A percentile compares a stretch with the other conserved stretches of the same genome.
Evolutionary conservation across 2,797 vertebrate genomes (phyloP).

Genomic region (Oryzias dopingdopingensis): DNA sequence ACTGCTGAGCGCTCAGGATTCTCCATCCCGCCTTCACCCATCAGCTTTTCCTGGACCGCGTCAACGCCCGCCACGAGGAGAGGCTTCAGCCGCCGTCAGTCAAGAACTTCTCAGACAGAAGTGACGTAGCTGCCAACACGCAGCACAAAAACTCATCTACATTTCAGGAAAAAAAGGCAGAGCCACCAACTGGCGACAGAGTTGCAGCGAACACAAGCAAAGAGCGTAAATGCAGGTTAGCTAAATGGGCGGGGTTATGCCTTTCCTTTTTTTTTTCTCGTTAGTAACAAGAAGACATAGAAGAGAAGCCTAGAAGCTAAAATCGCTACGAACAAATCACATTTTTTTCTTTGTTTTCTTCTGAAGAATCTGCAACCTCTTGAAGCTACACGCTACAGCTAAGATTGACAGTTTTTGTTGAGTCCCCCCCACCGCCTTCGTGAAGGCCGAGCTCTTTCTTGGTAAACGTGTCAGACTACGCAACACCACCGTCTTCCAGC

Average conservation of each 20-base stretch:
- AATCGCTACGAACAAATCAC: conserved; percentile 80
- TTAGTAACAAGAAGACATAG: conserved; percentile 48
- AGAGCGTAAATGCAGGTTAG: conserved; percentile 64
- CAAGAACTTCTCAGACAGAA: too few relatives aligned
- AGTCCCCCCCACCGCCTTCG: background rate
- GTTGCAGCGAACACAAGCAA: conserved; percentile 76
- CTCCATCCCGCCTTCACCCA: too few relatives aligned
- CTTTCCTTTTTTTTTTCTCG: conserved; percentile 55
- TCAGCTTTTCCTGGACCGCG: too few relatives aligned
- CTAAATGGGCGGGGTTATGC: conserved; percentile 62
- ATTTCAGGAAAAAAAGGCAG: conserved; percentile 22
- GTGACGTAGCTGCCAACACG: too few relatives aligned
- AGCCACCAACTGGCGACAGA: conserved; percentile 39
- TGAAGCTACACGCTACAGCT: conserved; percentile 72
- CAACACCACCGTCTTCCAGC: conserved; percentile 2
- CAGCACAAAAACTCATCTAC: too few relatives aligned
- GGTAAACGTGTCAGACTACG: background rate
- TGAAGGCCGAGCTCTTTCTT: background rate
- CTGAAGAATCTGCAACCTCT: conserved; percentile 69
- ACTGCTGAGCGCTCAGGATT: too few relatives aligned
- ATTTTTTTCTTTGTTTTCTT: conserved; percentile 40
- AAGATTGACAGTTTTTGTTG: conserved; percentile 25
- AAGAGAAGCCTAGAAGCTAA: conserved; percentile 72
- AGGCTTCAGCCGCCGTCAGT: too few relatives aligned
- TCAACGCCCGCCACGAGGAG: too few relatives aligned